phyloP scores from a whole-genome alignment of 2,888 invertebrate species.

The Yponomeuta cagnagella region DNA sequence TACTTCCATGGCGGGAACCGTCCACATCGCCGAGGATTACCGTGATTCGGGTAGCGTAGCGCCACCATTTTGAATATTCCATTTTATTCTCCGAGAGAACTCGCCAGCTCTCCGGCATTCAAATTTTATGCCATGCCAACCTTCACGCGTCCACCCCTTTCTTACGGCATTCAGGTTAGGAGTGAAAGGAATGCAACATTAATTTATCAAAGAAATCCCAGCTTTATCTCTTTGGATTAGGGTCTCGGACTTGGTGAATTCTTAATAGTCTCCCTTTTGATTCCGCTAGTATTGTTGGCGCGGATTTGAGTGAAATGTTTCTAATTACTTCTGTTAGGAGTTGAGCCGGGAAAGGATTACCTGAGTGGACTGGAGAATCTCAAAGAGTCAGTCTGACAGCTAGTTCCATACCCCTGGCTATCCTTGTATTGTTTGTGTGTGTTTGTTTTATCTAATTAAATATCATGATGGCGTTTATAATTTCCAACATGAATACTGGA shows the following conservation, averaged over 20 bases:
- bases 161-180: slow-evolving; percentile 6
- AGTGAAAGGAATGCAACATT: slow-evolving; percentile 28
- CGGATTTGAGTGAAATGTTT: slow-evolving; percentile 13
- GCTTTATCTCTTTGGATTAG: slow-evolving; percentile 29
- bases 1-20: slow-evolving; percentile 3
- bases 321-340: slow-evolving; percentile 20
- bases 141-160: slow-evolving; percentile 22
- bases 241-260: slow-evolving; percentile 44
- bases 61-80: slow-evolving; percentile 67
- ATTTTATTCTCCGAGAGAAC: slow-evolving; percentile 66
- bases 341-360: background rate
- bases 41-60: slow-evolving; percentile 49
- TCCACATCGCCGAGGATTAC: slow-evolving; percentile 32
- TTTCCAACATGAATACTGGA: too few species aligned
- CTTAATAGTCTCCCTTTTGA: slow-evolving; percentile 32
- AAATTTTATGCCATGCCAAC: slow-evolving; percentile 45
- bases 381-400: background rate
- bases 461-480: too few species aligned
- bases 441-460: too few species aligned
- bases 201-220: slow-evolving; percentile 44
- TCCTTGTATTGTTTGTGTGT: too few species aligned
- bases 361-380: background rate
- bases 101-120: slow-evolving; percentile 46
- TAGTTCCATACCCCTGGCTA: too few species aligned
- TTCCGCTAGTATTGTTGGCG: slow-evolving; percentile 4